Base-by-base conservation (phyloP, 2,888 invertebrate species). In the Phortica okadai region DNA sequence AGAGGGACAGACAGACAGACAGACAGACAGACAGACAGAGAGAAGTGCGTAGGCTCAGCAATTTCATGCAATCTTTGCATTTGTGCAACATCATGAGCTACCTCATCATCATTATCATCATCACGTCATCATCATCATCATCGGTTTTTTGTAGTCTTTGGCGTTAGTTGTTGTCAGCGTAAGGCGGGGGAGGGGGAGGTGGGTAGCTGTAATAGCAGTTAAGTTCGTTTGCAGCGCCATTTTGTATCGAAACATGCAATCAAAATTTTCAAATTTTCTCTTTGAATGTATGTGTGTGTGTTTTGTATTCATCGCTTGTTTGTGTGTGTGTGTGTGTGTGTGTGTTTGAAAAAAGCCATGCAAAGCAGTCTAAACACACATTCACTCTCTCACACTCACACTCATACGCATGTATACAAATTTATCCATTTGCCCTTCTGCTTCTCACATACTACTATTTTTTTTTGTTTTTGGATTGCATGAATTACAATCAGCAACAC, bases 221-320 rank as follows among this genome's bases (percentile, higher is more conserved):
- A 33, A 50, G 50, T 50, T 50, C 50, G 14, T 50, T 81, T 83
- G 78, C 81, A 89, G 82, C 87, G 85, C 89, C 86, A 87, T 90
- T 89, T 87, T 86, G 82, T 84, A 86, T 85, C 84, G 86, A 88
- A 89, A 89, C 84, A 89, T 88, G 90, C 88, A 89, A 89, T 89
- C 89, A 89, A 89, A 89, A 89, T 89, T 87, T 90, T 89, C 88
- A 89, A 87, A 87, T 86, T 89, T 88, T 88, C 83, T 79, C 78
- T 82, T 74, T 70, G 69, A 50, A 11, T 70, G 14, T 76, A 74
- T 67, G 69, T 75, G 21, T 54, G 54, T 70, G 70, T 70, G 64
- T 59, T 62, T n/a, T 56, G n/a, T 56, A 56, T 50, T 10, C 74
- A 11, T 41, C 33, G 16, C 25, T 41, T 42, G 72, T 62, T 41